Evolutionary conservation across 2,888 invertebrate genomes (phyloP), one percentile per base, ranked within the genome.

Genomic region (Erannis defoliaria): DNA sequence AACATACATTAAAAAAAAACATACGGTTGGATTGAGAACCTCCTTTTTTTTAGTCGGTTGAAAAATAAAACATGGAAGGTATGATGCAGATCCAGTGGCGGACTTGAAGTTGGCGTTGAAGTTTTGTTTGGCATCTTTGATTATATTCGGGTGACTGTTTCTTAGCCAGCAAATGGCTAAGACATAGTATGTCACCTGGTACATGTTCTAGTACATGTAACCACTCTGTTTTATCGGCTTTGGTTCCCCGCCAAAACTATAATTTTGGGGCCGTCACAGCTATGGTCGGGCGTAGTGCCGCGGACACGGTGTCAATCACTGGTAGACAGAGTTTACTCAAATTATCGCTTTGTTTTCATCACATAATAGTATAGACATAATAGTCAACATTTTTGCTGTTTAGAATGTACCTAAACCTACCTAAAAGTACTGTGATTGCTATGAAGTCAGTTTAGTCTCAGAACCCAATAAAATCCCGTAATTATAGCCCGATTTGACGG

Each of bases 201-300:
- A 64, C 61, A 67, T 64, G 61, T 58, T 59, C 64, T 58, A 55
- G 59, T 56, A 60, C 58, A 65, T 67, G 59, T 57, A 66, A 56
- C 62, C 49, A 61, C 60, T 62, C 60, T 68, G 71, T 70, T 67
- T 71, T 77, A 73, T 70, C 72, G 72, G 63, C 66, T 62, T 86
- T 86, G 86, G 86, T 85, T 60, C 61, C 62, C 68, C 71, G 86
- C 86, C 86, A 86, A 86, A 77, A 69, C 65, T 75, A 74, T 86
- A 83, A 86, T 85, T 85, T 81, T 67, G 67, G 72, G 75, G 85
- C 85, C 84, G 83, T 71, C 54, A 50, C 50, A 40, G 55, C 66
- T 63, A 54, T 38, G 79, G 69, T 72, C 68, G 67, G 62, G 67
- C 63, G 67, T 70, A 62, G 55, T 70, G 68, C 75, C 75, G 71